Evolutionary conservation across 2,888 invertebrate genomes (phyloP), one percentile per base, ranked within the genome.

Genomic region (Agrilus biguttatus): DNA sequence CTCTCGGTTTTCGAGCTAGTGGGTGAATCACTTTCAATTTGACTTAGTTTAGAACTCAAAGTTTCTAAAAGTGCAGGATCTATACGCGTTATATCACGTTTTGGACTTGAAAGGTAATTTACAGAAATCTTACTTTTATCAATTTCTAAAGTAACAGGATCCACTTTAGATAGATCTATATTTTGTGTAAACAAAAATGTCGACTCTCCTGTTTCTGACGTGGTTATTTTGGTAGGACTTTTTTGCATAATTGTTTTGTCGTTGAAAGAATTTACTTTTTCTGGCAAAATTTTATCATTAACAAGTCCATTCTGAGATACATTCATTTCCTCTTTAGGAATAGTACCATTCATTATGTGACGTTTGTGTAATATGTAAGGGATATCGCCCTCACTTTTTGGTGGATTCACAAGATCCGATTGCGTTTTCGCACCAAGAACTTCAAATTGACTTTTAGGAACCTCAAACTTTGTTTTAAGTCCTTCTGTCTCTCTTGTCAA

Each of bases 331-430:
- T 67, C 41, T 57, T 62, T 52, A 0, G 78, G 74, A 0, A 83
- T 83, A 1, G 86, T 86, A 1, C 87, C 87, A 58, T 88, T 88
- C 80, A 87, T 83, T 1, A 87, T 75, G 58, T 88, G 87, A 4
- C 87, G 73, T 58, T 88, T 88, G 59, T 88, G 87, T 40, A 88
- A 67, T 6, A 84, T 83, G 55, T 89, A 89, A 0, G 88, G 84
- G 58, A 89, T 88, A 51, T 88, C 88, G 32, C 80, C 80, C 50
- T 71, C 73, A 55, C 73, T 74, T 2, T 66, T 66, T 2, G 66
- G 65, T 41, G 65, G 53, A 55, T 67, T 67, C 17, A 64, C 57
- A 44, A 67, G 59, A 55, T 67, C 67, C 1, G 65, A 64, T 46
- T 70, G 71, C 8, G 61, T 60, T 45, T 67, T 63, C 5, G 65